These are phyloP conservation scores for Cryptotermes secundus DNA, from an alignment of 1,140 invertebrate species.

Conservation along the genomic window DNA sequence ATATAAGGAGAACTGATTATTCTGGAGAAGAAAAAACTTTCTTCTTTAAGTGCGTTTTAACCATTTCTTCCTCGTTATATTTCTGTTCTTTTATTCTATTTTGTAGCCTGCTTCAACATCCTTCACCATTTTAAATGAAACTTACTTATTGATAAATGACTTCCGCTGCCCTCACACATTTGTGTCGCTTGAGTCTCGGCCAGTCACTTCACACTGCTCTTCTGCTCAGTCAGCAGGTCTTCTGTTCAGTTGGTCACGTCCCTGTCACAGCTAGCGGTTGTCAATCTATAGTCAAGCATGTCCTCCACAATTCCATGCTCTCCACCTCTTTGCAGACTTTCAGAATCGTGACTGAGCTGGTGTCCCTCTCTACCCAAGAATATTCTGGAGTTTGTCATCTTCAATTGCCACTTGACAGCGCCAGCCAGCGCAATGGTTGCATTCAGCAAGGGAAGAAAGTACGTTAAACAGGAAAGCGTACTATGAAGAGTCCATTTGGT, in stretches of 20 bases:
- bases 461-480: not conserved
- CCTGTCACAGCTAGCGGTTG: not conserved
- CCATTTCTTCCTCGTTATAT: not conserved
- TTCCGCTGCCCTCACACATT: not conserved
- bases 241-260: not conserved
- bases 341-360: not conserved
- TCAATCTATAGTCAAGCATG: not conserved
- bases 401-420: not conserved
- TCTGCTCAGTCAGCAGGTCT: not conserved
- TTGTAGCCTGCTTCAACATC: too few species aligned
- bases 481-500: not conserved
- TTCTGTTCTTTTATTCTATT: not conserved
- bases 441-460: not conserved
- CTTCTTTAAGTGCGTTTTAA: too few species aligned
- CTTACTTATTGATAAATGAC: not conserved
- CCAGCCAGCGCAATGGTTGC: not conserved
- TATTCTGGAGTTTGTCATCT: constrained; percentile 1
- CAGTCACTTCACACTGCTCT: not conserved
- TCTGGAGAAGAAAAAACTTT: too few species aligned
- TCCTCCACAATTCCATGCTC: not conserved
- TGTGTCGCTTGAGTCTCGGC: not conserved
- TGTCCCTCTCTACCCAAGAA: not conserved
- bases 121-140: too few species aligned
- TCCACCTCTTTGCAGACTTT: too few species aligned
- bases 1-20: too few species aligned